phyloP scores from a whole-genome alignment of 2,797 vertebrate genomes.

The Halcyon smyrnensis region DNA sequence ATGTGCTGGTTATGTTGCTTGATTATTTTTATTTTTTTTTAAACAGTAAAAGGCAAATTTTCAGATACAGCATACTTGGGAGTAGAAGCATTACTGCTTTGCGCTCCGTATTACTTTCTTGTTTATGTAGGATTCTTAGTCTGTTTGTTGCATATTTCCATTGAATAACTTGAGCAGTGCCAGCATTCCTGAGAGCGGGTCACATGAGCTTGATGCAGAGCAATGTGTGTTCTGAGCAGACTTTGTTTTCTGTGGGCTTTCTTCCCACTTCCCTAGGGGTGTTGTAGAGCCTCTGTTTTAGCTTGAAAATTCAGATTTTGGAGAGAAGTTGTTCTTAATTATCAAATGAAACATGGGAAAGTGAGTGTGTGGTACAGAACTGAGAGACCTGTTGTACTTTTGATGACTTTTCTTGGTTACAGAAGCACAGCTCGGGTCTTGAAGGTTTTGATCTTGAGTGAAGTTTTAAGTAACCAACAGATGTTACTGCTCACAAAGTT shows the following conservation, averaged over 20 bases:
- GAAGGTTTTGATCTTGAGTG: background rate
- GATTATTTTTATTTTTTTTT: background rate
- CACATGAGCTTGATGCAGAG: slow-evolving; percentile 45
- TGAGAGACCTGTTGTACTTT: background rate
- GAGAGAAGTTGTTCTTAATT: background rate
- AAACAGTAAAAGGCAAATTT: background rate
- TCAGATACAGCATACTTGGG: background rate
- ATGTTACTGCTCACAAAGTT: background rate
- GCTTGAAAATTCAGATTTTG: background rate
- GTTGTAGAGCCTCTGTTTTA: slow-evolving; percentile 35
- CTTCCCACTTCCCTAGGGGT: slow-evolving; percentile 51
- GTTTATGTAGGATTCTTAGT: background rate
- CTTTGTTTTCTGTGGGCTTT: slow-evolving; percentile 39
- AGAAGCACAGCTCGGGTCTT: background rate
- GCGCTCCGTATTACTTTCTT: background rate
- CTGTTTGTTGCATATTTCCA: slow-evolving; percentile 8
- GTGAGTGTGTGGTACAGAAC: background rate
- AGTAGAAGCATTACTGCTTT: slow-evolving; percentile 17
- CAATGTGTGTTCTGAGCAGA: slow-evolving; percentile 1
- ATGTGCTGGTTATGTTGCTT: background rate
- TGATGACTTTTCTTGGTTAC: background rate
- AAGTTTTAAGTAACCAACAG: background rate
- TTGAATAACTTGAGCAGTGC: slow-evolving; percentile 12
- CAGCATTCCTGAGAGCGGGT: slow-evolving; percentile 55
- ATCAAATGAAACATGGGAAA: background rate